Evolutionary conservation across 2,888 invertebrate species (phyloP), one percentile per base, ranked within the genome.

Genomic region (Zygothrica quintamaculata): DNA sequence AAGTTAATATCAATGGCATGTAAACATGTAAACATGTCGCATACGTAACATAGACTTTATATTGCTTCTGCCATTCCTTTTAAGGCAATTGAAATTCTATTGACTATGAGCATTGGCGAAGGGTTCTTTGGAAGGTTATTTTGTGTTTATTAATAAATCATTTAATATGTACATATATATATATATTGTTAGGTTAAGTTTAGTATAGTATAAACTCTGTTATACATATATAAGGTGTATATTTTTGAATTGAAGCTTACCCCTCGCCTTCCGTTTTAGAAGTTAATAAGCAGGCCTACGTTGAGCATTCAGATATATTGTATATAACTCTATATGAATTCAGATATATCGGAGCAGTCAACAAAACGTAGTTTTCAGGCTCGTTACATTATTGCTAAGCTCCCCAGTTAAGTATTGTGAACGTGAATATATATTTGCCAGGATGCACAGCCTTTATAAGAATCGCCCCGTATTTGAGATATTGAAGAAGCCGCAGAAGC

Each of bases 381-480:
- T 66, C 47, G 55, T 44, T 33, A 46, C 12, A 53, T 65, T 55
- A n/a, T 43, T 52, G 52, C 65, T 43, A 12, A 50, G 56, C 43
- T 34, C 15, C 43, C 11, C 40, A 47, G 16, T 33, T 13, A 29
- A 61, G 12, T 22, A 42, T 40, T 31, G 9, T 44, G n/a, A 56
- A 25, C 29, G 29, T 33, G 11, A 42, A 31, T n/a, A 15, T 5
- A 22, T 2, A 31, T 15, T n/a, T 13, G 18, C 12, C 43, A 22
- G n/a, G n/a, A 77, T 77, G 79, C 59, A 64, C 8, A 71, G 62
- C 47, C 26, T 74, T 29, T 57, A 57, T 3, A 61, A 58, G 26
- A 66, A 59, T 42, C 55, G 44, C 8, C 55, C 66, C 0, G 42
- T 57, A 0, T 53, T 57, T 6, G 37, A 58, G 36, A 62, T 62